These are phyloP conservation scores for Saccopteryx leptura DNA, from an alignment of 2,113 vertebrate species.

Conservation along the genomic window DNA sequence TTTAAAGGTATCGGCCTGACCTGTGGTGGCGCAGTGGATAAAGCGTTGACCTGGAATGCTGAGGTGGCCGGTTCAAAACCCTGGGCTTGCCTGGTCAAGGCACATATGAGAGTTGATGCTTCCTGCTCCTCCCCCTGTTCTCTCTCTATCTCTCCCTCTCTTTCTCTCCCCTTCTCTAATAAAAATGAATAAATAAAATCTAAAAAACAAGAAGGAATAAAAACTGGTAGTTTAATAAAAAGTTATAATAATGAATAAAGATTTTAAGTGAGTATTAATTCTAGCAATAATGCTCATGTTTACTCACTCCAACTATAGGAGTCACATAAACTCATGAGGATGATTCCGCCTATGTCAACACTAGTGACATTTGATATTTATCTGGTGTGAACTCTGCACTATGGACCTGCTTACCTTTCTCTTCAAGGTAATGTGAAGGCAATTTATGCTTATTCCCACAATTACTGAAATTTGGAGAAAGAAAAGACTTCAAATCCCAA, in stretches of 20 bases:
- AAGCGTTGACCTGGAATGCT: too few relatives aligned
- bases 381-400: background rate
- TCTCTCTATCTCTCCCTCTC: too few relatives aligned
- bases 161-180: too few relatives aligned
- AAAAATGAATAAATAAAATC: too few relatives aligned
- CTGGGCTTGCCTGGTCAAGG: too few relatives aligned
- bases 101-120: too few relatives aligned
- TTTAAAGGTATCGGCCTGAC: background rate
- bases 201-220: background rate
- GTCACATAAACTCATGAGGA: too few relatives aligned
- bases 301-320: background rate
- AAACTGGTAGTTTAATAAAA: background rate
- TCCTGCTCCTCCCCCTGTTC: too few relatives aligned
- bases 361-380: background rate
- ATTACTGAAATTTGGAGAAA: background rate
- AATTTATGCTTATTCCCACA: background rate
- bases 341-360: background rate
- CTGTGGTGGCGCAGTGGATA: too few relatives aligned
- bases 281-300: background rate
- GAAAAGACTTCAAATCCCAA: background rate
- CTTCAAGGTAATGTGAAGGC: background rate
- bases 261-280: background rate
- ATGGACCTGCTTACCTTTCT: background rate
- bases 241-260: background rate
- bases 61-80: too few relatives aligned